Conservation (phyloP, 2,888 invertebrate species). For the Coelinius sp. region DNA sequence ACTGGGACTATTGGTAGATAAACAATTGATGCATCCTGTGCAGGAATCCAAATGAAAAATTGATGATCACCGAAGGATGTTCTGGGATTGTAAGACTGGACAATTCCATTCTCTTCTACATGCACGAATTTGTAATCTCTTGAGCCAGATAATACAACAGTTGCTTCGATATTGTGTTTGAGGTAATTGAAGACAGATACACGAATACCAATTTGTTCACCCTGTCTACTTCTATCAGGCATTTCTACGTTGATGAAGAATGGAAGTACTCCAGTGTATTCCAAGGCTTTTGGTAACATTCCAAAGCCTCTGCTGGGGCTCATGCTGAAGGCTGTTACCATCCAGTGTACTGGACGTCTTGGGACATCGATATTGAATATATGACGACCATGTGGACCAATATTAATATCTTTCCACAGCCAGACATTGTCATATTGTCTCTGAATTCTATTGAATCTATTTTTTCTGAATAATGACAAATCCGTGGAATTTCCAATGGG, state of each 20-base stretch:
- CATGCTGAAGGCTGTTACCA: slow-evolving; percentile 92
- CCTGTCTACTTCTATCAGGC: slow-evolving; percentile 85
- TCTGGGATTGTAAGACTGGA: slow-evolving; percentile 88
- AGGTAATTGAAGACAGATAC: slow-evolving; percentile 96
- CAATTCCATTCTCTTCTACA: slow-evolving; percentile 89
- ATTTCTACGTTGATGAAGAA: slow-evolving; percentile 97
- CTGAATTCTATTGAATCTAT: slow-evolving; percentile 89
- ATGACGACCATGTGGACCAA: slow-evolving; percentile 90
- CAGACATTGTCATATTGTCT: slow-evolving; percentile 95
- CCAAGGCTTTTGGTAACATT: slow-evolving; percentile 84
- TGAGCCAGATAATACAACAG: slow-evolving; percentile 88
- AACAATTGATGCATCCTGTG: slow-evolving; percentile 86
- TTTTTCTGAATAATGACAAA: slow-evolving; percentile 82
- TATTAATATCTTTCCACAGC: slow-evolving; percentile 95
- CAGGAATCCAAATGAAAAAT: slow-evolving; percentile 88
- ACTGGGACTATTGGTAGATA: slow-evolving; percentile 92
- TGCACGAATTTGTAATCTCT: slow-evolving; percentile 92
- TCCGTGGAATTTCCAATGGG: slow-evolving; percentile 78
- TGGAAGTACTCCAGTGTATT: slow-evolving; percentile 91
- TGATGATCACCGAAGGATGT: slow-evolving; percentile 95
- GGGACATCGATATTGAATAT: slow-evolving; percentile 92
- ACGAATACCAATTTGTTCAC: slow-evolving; percentile 94
- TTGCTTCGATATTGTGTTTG: slow-evolving; percentile 86
- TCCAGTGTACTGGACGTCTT: slow-evolving; percentile 89
- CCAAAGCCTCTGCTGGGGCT: slow-evolving; percentile 90